Evolutionary conservation across 2,797 vertebrate species (phyloP).

Genomic region (Phalanger gymnotis): DNA sequence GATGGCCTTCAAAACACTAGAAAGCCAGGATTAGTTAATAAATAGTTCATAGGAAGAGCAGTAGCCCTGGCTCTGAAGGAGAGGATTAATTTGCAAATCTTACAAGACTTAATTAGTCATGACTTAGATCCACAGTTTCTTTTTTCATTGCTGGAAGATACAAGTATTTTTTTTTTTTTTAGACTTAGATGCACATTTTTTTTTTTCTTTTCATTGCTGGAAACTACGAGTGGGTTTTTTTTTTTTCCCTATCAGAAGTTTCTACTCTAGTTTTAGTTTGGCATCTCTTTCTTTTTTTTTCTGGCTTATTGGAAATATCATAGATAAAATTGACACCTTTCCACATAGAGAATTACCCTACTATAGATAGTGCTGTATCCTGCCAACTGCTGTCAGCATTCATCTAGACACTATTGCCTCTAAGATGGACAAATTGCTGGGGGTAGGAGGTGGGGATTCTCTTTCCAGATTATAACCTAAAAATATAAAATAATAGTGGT

Average conservation of each 20-base stretch:
- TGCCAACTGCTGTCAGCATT: slow-evolving; percentile 3
- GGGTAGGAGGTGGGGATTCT: background rate
- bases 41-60: slow-evolving; percentile 39
- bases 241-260: slow-evolving; percentile 55
- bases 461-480: slow-evolving; percentile 14
- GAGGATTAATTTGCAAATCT: slow-evolving; percentile 83
- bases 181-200: slow-evolving; percentile 71
- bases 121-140: slow-evolving; percentile 71
- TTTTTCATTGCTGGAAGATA: slow-evolving; percentile 69
- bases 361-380: background rate
- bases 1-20: slow-evolving; percentile 31
- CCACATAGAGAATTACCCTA: slow-evolving; percentile 25
- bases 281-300: slow-evolving; percentile 40
- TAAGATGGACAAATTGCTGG: slow-evolving; percentile 32
- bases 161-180: slow-evolving; percentile 62
- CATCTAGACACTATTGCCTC: slow-evolving; percentile 14
- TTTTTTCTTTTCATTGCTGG: slow-evolving; percentile 67
- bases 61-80: slow-evolving; percentile 54
- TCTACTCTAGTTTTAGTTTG: slow-evolving; percentile 64
- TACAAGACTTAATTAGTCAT: slow-evolving; percentile 81
- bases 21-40: slow-evolving; percentile 67
- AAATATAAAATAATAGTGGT: slow-evolving; percentile 12
- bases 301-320: slow-evolving; percentile 25
- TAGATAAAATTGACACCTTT: slow-evolving; percentile 43
- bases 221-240: slow-evolving; percentile 64